phyloP scores from a whole-genome alignment of 2,797 vertebrate species.

The Hypotaenidia philippensis region DNA sequence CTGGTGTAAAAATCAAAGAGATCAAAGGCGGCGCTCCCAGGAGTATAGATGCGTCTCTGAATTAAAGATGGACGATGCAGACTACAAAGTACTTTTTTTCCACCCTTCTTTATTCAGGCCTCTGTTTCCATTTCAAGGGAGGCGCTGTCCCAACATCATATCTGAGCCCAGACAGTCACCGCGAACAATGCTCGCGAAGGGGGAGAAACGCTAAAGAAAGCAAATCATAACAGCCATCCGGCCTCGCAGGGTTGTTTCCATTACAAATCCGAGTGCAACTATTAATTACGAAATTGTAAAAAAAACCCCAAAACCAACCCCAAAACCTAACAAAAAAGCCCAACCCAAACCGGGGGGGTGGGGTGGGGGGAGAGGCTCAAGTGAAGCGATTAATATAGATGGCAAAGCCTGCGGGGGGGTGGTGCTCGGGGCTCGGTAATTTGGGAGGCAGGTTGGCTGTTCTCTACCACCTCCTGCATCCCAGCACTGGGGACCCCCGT shows the following conservation, averaged over 20 bases:
- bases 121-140: constrained; percentile 84
- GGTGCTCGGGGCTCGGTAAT: background rate
- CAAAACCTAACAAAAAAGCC: too few species aligned
- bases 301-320: too few species aligned
- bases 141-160: constrained; percentile 78
- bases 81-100: constrained; percentile 89
- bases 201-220: constrained; percentile 58
- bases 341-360: too few species aligned
- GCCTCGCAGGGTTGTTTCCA: constrained; percentile 6
- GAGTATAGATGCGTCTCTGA: constrained; percentile 86
- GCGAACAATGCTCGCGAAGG: constrained; percentile 70
- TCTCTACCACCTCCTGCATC: background rate
- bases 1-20: constrained; percentile 89
- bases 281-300: constrained; percentile 32
- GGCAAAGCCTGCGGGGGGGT: background rate
- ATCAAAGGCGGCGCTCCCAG: constrained; percentile 92
- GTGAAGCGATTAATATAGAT: background rate
- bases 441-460: background rate
- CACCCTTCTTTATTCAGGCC: constrained; percentile 76
- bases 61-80: constrained; percentile 93
- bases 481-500: background rate
- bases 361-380: background rate
- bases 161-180: constrained; percentile 74
- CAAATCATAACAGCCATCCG: constrained; percentile 49
- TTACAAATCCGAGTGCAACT: background rate